phyloP scores from a whole-genome alignment of 2,888 invertebrate genomes.

The Syrista parreyssii region DNA sequence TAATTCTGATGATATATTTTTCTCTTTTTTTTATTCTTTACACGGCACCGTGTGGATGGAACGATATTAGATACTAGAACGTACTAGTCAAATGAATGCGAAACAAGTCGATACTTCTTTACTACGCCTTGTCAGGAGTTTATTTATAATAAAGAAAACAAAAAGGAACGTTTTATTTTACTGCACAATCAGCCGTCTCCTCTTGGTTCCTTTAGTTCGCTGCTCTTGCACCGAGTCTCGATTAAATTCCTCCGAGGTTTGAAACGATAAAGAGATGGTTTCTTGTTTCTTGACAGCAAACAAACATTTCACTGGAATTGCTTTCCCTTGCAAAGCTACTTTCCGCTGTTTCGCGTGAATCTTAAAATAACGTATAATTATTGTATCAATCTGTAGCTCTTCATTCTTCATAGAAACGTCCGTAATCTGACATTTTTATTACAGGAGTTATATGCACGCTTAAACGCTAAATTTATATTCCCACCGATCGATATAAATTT shows the following conservation, averaged over 20 bases:
- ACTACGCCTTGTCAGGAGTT: neutral
- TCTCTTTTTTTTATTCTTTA: neutral
- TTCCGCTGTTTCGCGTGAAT: neutral
- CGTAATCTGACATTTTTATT: neutral
- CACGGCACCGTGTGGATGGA: neutral
- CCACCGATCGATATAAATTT: neutral
- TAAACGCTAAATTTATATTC: neutral
- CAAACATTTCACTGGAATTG: constrained; percentile 45
- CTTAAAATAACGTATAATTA: neutral
- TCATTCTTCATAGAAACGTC: neutral
- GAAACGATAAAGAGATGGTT: neutral
- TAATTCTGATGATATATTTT: neutral
- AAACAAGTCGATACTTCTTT: neutral
- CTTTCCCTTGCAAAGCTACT: neutral
- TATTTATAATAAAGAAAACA: neutral
- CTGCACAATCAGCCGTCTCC: neutral
- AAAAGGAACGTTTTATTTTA: neutral
- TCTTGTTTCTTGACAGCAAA: neutral
- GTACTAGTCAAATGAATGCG: neutral
- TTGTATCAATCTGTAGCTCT: neutral
- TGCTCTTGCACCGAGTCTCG: neutral
- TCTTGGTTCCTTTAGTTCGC: neutral
- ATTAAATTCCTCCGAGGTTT: constrained; percentile 3
- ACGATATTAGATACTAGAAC: neutral
- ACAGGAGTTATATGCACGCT: too few relatives aligned